phyloP scores from a whole-genome alignment of 2,888 invertebrate genomes.

The Acholoe squamosa region DNA sequence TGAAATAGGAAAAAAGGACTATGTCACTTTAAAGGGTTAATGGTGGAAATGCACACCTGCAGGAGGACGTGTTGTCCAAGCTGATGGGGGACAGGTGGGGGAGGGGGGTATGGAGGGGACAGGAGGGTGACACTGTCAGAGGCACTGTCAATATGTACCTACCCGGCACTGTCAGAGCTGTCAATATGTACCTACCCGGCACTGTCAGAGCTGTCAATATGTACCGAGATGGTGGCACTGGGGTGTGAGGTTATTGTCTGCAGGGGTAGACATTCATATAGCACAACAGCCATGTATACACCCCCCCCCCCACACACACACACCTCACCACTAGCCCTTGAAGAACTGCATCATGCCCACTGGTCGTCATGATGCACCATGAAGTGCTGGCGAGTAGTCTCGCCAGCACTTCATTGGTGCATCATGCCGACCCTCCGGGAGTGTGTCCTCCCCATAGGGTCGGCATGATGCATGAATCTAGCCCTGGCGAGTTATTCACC shows the following conservation, averaged over 20 bases:
- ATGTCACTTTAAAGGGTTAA: not conserved
- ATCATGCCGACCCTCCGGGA: too few relatives aligned
- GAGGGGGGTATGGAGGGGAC: not conserved
- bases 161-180: not conserved
- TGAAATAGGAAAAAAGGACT: too few relatives aligned
- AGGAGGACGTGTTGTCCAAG: conserved; percentile 7
- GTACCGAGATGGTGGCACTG: conserved; percentile 2
- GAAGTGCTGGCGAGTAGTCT: too few relatives aligned
- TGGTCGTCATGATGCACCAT: too few relatives aligned
- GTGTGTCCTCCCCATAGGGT: too few relatives aligned
- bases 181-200: conserved; percentile 2
- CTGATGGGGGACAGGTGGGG: not conserved
- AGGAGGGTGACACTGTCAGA: not conserved
- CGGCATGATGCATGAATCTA: too few relatives aligned
- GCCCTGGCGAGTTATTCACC: too few relatives aligned
- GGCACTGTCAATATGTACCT: conserved; percentile 29
- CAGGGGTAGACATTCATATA: not conserved
- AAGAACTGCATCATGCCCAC: too few relatives aligned
- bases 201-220: conserved; percentile 44
- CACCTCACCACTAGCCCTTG: not conserved
- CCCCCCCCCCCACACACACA: not conserved
- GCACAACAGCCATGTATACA: not conserved
- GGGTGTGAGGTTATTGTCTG: conserved; percentile 12
- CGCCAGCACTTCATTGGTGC: too few relatives aligned
- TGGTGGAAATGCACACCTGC: conserved; percentile 14